phyloP scores from a whole-genome alignment of 2,888 invertebrate species.

The Athalia rosae region DNA sequence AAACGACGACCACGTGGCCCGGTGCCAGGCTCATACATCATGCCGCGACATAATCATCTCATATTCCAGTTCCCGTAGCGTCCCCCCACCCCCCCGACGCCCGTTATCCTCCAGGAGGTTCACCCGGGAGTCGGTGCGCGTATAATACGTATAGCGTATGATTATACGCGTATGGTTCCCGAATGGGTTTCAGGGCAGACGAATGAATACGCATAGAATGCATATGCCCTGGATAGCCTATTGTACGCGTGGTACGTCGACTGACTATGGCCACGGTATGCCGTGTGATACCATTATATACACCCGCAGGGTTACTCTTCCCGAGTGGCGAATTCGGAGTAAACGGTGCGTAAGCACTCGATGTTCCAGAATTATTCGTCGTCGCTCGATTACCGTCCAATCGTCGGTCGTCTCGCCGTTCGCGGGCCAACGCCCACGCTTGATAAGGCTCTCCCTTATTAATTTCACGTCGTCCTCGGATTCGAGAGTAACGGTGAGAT shows the following conservation, averaged over 20 bases:
- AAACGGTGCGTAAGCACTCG: slow-evolving; percentile 35
- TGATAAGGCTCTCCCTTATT: slow-evolving; percentile 30
- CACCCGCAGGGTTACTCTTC: slow-evolving; percentile 22
- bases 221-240: not conserved
- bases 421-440: slow-evolving; percentile 37
- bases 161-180: not conserved
- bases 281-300: not conserved
- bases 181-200: too few species aligned
- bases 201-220: not conserved
- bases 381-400: slow-evolving; percentile 37
- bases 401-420: slow-evolving; percentile 27
- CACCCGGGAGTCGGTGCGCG: slow-evolving; percentile 21
- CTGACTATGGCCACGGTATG: not conserved
- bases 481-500: slow-evolving; percentile 14
- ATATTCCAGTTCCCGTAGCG: slow-evolving; percentile 55
- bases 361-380: slow-evolving; percentile 44
- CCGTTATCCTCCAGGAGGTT: slow-evolving; percentile 56
- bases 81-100: slow-evolving; percentile 49
- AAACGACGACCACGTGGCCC: slow-evolving; percentile 61
- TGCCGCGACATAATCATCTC: slow-evolving; percentile 66
- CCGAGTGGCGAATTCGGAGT: slow-evolving; percentile 35
- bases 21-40: slow-evolving; percentile 66
- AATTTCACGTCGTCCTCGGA: slow-evolving; percentile 25
- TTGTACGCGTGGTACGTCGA: not conserved
- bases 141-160: not conserved